Base-by-base conservation (phyloP, 2,888 invertebrate genomes). In the Meteorus cinctellus region DNA sequence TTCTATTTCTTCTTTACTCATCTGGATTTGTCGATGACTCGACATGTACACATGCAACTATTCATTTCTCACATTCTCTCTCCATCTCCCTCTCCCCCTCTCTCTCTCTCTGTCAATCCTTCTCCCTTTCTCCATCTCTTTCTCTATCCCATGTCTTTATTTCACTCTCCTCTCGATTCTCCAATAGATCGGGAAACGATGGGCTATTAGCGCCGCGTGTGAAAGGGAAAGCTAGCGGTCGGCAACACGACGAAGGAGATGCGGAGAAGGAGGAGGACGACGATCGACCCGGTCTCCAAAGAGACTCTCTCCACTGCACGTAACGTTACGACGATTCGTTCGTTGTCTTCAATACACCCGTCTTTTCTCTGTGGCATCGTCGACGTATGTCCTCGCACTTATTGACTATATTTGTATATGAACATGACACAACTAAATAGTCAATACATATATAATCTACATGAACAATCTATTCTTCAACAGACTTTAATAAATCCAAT, bases 201-300 rank as follows among this genome's bases (percentile, higher is more conserved):
- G 84, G 86, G 84, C 86, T 87, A 87, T 87, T 86, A 87, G 87
- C 84, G 83, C 85, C 86, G 87, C 88, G 88, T 88, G 88, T 88
- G 88, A 88, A 88, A 88, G 88, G 88, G 88, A 88, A 88, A 87
- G 88, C 87, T 83, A 86, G 83, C 84, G 82, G 79, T 79, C 81
- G 81, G 76, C 78, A 79, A 71, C 77, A 77, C 75, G 71, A 78
- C 73, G 81, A 78, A 80, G 82, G 79, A 80, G 83, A 71, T 79
- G 81, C 79, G 78, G 79, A 65, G 62, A 45, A 73, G 34, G 51
- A 62, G 74, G 60, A 70, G 69, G 78, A 78, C 79, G 76, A 76
- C 77, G 77, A 76, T 65, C 77, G 78, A 78, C 76, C 78, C 68
- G 79, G 67, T 74, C 77, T 79, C 69, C 65, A 72, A 67, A 75